Evolutionary conservation across 2,888 invertebrate species (phyloP).

Genomic region (Eupithecia insigniata): DNA sequence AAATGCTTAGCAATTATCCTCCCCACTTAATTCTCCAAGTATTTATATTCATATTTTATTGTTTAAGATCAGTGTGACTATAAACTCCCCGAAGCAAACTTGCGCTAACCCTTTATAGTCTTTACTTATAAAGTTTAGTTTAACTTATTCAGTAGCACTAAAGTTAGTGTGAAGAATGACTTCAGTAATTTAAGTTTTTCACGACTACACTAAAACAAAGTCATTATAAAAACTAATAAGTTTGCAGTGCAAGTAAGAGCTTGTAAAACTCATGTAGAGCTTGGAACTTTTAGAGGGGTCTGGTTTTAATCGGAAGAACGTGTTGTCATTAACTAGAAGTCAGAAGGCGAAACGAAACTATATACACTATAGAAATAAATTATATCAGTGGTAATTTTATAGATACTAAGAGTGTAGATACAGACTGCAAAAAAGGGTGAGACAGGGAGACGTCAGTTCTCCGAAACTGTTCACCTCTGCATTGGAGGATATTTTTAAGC

Average conservation of each 20-base stretch:
- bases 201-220: conserved; percentile 50
- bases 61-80: background rate
- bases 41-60: background rate
- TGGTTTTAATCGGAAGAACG: conserved; percentile 21
- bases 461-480: too few species aligned
- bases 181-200: conserved; percentile 54
- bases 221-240: conserved; percentile 60
- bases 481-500: too few species aligned
- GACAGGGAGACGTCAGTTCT: too few species aligned
- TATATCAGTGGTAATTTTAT: background rate
- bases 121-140: conserved; percentile 26
- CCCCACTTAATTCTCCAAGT: background rate
- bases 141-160: conserved; percentile 39
- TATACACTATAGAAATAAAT: background rate
- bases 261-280: conserved; percentile 50
- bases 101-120: conserved; percentile 17
- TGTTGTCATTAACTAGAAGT: background rate
- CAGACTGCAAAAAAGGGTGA: too few species aligned
- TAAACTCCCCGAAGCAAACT: conserved; percentile 16
- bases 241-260: conserved; percentile 59
- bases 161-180: conserved; percentile 57
- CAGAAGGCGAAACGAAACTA: background rate
- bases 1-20: background rate
- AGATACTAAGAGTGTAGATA: background rate
- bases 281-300: conserved; percentile 26